These are phyloP conservation scores for Scaptomyza cyrtandrae DNA, from an alignment of 2,888 invertebrate genomes.

Conservation along the genomic window DNA sequence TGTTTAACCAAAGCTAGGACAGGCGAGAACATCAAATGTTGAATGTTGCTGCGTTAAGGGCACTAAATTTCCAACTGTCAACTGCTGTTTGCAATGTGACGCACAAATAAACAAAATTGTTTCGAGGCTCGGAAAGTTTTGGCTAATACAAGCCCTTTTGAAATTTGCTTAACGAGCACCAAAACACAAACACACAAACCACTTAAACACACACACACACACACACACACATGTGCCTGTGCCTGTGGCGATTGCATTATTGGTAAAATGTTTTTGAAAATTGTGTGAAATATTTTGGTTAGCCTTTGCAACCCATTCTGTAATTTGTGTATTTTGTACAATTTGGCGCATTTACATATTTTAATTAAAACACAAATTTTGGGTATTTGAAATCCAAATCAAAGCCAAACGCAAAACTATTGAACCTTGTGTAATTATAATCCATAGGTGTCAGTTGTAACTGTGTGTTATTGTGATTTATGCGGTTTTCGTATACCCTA, in stretches of 20 bases:
- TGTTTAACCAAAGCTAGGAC: neutral
- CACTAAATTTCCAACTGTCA: slow-evolving; percentile 27
- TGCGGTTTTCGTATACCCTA: slow-evolving; percentile 1
- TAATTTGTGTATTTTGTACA: slow-evolving; percentile 55
- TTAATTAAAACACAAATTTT: slow-evolving; percentile 77
- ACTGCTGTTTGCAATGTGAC: slow-evolving; percentile 61
- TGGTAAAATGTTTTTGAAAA: slow-evolving; percentile 52
- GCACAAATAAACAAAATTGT: slow-evolving; percentile 75
- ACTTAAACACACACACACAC: slow-evolving; percentile 27
- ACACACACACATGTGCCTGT: slow-evolving; percentile 13
- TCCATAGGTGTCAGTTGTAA: slow-evolving; percentile 6
- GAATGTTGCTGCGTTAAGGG: slow-evolving; percentile 1
- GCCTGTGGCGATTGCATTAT: slow-evolving; percentile 50
- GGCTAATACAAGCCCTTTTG: slow-evolving; percentile 46
- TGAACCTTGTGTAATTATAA: neutral
- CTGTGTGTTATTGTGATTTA: slow-evolving; percentile 4
- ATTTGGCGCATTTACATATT: slow-evolving; percentile 72
- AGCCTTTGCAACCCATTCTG: slow-evolving; percentile 29
- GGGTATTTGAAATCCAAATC: slow-evolving; percentile 33
- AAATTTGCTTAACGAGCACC: slow-evolving; percentile 44
- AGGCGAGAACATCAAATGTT: neutral
- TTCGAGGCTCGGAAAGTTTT: slow-evolving; percentile 44
- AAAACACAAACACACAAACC: slow-evolving; percentile 21
- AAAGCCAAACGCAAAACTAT: slow-evolving; percentile 21
- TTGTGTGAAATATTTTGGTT: slow-evolving; percentile 69